These are phyloP conservation scores for Oncorhynchus mykiss DNA, from an alignment of 2,113 vertebrate genomes.

Conservation along the genomic window DNA sequence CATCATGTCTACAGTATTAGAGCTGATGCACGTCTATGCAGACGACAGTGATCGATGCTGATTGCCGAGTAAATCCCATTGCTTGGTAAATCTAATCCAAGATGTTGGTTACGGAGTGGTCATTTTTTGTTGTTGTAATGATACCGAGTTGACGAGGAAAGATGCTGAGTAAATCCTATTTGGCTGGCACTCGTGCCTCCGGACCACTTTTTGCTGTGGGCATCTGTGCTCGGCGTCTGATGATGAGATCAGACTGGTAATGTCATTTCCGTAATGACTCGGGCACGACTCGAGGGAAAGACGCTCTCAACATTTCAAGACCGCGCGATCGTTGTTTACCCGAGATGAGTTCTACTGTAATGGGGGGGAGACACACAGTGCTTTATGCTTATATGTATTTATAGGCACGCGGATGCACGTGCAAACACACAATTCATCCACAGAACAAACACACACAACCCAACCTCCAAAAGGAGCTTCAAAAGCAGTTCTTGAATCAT, in stretches of 20 bases:
- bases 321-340: slow-evolving; percentile 34
- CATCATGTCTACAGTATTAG: too few relatives aligned
- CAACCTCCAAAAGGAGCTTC: too few relatives aligned
- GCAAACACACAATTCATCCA: slow-evolving; percentile 5
- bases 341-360: slow-evolving; percentile 25
- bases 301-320: slow-evolving; percentile 26
- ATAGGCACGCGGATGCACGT: slow-evolving; percentile 1
- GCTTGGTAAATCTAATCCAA: neutral
- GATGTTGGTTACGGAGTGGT: neutral
- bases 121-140: too few relatives aligned
- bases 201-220: slow-evolving; percentile 8
- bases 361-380: slow-evolving; percentile 30
- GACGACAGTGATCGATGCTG: slow-evolving; percentile 50
- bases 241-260: slow-evolving; percentile 66
- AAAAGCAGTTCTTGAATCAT: neutral
- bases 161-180: slow-evolving; percentile 56
- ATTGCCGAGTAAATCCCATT: slow-evolving; percentile 30
- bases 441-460: neutral
- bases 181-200: slow-evolving; percentile 44
- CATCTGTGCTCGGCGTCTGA: slow-evolving; percentile 35
- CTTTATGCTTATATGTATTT: slow-evolving; percentile 10
- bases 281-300: slow-evolving; percentile 5
- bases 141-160: slow-evolving; percentile 25
- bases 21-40: slow-evolving; percentile 49
- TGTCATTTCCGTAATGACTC: slow-evolving; percentile 55